Evolutionary conservation across 1,140 invertebrate genomes (phyloP).

Genomic region (Ruditapes philippinarum): DNA sequence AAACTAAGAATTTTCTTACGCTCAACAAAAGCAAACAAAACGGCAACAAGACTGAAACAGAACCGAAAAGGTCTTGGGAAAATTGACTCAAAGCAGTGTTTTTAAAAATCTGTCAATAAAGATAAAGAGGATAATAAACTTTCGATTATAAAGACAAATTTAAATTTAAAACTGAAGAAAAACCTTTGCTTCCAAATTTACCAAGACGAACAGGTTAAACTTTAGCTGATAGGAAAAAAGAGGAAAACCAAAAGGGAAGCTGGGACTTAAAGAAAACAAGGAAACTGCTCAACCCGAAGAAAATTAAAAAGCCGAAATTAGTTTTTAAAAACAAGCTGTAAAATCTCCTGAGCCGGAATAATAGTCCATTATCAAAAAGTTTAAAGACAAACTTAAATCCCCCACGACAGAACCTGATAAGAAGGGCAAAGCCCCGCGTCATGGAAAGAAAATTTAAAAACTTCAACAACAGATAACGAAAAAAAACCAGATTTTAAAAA

Average conservation of each 20-base stretch:
- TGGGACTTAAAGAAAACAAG: neutral
- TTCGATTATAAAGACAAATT: neutral
- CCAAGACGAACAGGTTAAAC: neutral
- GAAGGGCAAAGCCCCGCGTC: conserved; percentile 16
- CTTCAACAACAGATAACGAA: conserved; percentile 6
- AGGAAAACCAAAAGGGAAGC: neutral
- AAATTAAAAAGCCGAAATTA: neutral
- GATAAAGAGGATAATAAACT: conserved; percentile 9
- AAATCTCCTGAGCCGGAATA: neutral
- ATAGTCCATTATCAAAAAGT: neutral
- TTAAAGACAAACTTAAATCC: conserved; percentile 27
- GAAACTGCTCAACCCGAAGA: neutral
- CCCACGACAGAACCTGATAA: conserved; percentile 10
- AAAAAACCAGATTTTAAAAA: conserved; percentile 23
- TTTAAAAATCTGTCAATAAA: neutral
- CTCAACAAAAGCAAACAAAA: conserved; percentile 2
- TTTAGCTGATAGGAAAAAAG: neutral
- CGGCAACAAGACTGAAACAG: neutral
- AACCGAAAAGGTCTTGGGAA: neutral
- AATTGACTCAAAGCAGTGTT: neutral
- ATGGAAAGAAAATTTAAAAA: conserved; percentile 36
- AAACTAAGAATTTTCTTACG: neutral
- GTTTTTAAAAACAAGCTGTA: conserved; percentile 13
- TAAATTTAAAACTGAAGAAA: neutral
- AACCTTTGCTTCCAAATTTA: neutral